Evolutionary conservation across 2,888 invertebrate species (phyloP), one percentile per base, ranked within the genome.

Genomic region (Trachelus stipa): DNA sequence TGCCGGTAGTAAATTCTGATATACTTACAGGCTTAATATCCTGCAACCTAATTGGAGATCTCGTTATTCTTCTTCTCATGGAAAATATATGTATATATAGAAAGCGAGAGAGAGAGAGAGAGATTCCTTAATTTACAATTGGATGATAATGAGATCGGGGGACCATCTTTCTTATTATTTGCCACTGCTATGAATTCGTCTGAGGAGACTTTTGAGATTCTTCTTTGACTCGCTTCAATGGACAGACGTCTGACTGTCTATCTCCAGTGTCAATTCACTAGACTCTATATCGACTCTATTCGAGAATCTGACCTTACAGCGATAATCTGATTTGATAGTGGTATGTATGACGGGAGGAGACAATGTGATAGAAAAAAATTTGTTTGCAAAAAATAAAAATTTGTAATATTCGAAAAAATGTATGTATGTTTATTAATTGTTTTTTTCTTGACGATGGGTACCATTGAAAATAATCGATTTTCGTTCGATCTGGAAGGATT

Each of bases 31-130:
- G 56, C 23, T 56, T 56, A 56, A 56, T 56, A 56, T 23, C 56
- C 23, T 56, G 56, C 6, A 56, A 56, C 56, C 56, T 87, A 87
- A 87, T 87, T 86, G 87, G 84, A 87, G 85, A 87, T 87, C 86
- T 86, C 84, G 87, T 87, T 87, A 87, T 84, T 85, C 82, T 56
- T 56, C 40, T 40, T 40, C 40, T 80, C 81, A 79, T 77, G 81
- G 79, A 81, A 82, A 83, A 86, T 0, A 35, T 34, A 34, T 34
- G 0, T 33, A 34, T 9, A 34, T 34, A 11, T 6, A 11, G 12
- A 35, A 12, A 35, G 35, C 3, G 37, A 37, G 37, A 37, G 37
- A 40, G 6, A 40, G 40, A 40, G 9, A 56, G 56, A 23, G 23
- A 56, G 56, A 56, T 56, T 56, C 84, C 86, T 85, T 83, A 86